Base-by-base conservation (phyloP, 2,888 invertebrate genomes). In the Agonopterix arenella region DNA sequence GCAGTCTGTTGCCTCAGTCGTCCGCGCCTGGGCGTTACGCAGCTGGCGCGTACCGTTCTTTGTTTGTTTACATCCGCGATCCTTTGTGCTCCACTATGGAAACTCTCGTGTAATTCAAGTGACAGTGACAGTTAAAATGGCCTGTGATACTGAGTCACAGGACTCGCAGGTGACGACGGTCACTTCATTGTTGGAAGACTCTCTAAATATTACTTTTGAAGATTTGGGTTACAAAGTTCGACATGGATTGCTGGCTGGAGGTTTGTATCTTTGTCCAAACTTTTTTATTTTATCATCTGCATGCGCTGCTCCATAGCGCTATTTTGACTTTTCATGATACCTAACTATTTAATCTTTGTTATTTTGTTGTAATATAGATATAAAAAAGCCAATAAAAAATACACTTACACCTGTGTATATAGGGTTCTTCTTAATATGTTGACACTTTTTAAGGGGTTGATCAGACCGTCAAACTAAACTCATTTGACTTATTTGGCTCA, bases 181-280 rank as follows among this genome's bases (percentile, higher is more conserved):
- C 45, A 74, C 84, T n/a, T 76, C 84, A 5, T 59, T 76, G 8
- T 69, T 75, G 2, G 88, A 86, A 59, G 84, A 86, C 59, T 74
- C 90, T 28, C 84, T 94, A 46, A 91, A 93, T 68, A 89, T 95
- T 59, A 90, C 91, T 56, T 95, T 95, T 70, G 88, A 90, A 66
- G 90, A 93, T 65, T 76, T 95, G 52, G 90, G 90, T 45, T 94
- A 93, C 72, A 88, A 88, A 16, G 93, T 94, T 8, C 89, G 91
- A 54, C 90, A 90, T 60, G 91, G 92, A 53, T 64, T 92, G 54
- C 80, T 92, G 44, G 76, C 74, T 58, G 82, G 84, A 85, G 90
- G 93, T 93, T 80, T 81, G 80, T 53, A 28, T 28, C 28, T 28
- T 28, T 28, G 28, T 28, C 28, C 28, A 7, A 28, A 28, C 28